Evolutionary conservation across 2,797 vertebrate species (phyloP).

Genomic region (Pangasius djambal): DNA sequence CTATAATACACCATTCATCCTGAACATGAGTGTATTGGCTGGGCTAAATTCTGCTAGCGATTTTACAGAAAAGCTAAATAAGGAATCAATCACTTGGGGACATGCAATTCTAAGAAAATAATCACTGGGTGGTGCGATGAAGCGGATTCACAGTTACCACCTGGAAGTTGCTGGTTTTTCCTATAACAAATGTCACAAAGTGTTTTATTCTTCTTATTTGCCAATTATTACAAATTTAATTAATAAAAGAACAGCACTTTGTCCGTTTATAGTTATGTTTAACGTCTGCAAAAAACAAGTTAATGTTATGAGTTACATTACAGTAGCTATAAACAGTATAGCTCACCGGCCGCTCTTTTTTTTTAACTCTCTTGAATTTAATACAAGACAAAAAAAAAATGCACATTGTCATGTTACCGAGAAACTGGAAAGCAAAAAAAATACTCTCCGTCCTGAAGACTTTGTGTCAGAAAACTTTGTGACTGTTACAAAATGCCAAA

Average conservation of each 20-base stretch:
- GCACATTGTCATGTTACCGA: no score
- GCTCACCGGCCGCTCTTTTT: background rate
- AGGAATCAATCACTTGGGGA: background rate
- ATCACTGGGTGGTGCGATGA: background rate
- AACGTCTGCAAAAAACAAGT: background rate
- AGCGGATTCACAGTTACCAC: background rate
- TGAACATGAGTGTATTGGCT: background rate
- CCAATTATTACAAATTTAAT: background rate
- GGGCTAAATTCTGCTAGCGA: background rate
- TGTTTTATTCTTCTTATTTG: background rate
- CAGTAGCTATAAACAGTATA: background rate
- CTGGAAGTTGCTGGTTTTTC: no score
- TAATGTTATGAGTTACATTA: background rate
- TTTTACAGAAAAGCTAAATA: background rate
- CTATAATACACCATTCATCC: background rate
- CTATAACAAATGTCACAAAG: background rate
- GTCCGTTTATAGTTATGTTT: background rate
- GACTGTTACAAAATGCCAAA: background rate
- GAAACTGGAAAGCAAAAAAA: no score
- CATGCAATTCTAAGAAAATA: background rate
- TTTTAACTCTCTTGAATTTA: no score
- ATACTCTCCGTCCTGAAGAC: no score
- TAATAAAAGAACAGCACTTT: background rate
- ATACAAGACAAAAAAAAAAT: no score
- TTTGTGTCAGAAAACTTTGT: no score